Evolutionary conservation across 2,797 vertebrate species (phyloP).

Genomic region (Phrynocephalus guinanensis): DNA sequence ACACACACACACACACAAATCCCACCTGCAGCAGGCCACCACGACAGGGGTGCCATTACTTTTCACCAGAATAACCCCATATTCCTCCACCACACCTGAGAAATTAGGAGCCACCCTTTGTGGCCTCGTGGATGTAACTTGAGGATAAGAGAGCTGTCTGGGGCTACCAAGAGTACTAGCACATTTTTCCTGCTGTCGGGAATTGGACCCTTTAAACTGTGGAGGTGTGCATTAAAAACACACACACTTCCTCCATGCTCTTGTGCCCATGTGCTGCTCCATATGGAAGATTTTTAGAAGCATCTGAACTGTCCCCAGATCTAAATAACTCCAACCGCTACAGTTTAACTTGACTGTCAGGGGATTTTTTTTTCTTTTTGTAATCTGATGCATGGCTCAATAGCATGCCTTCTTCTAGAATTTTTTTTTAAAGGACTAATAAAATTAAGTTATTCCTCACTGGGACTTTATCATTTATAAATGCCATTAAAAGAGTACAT

Average conservation of each 20-base stretch:
- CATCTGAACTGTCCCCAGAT: background rate
- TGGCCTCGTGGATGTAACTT: background rate
- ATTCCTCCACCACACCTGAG: too few species aligned
- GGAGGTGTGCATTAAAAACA: background rate
- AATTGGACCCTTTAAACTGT: background rate
- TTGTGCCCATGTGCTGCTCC: slow-evolving; percentile 7
- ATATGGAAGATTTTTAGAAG: background rate
- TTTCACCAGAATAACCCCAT: background rate
- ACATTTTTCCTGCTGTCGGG: background rate
- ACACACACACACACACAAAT: too few species aligned
- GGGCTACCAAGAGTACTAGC: background rate
- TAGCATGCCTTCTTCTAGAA: background rate
- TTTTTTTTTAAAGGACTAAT: background rate
- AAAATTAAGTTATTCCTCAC: background rate
- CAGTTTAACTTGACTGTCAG: background rate
- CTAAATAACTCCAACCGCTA: background rate
- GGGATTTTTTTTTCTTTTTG: background rate
- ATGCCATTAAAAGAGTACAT: background rate
- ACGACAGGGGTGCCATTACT: background rate
- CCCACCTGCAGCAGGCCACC: background rate
- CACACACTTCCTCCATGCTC: background rate
- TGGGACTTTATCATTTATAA: background rate
- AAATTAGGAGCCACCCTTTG: background rate
- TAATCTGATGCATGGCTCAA: background rate
- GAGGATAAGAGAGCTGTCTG: background rate